Evolutionary conservation across 1,140 invertebrate species (phyloP).

Genomic region (Drosophila takahashii): DNA sequence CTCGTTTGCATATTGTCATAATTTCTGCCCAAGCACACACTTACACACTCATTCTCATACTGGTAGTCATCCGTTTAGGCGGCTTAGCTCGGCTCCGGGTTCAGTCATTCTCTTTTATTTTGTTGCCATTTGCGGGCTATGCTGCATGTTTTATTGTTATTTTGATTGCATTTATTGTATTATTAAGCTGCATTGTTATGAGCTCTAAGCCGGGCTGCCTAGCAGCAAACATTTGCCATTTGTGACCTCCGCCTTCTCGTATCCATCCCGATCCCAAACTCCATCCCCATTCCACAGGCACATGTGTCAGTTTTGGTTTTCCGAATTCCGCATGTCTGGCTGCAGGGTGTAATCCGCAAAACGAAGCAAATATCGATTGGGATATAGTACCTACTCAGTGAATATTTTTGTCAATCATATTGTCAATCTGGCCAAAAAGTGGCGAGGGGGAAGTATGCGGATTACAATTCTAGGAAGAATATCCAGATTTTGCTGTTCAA

Average conservation of each 20-base stretch:
- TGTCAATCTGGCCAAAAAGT: background rate
- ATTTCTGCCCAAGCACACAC: conserved; percentile 59
- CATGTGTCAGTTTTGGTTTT: conserved; percentile 11
- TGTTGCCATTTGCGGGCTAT: conserved; percentile 74
- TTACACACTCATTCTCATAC: conserved; percentile 18
- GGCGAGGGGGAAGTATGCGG: conserved; percentile 4
- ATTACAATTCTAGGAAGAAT: conserved; percentile 15
- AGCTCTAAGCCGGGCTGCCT: conserved; percentile 58
- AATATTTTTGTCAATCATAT: conserved; percentile 43
- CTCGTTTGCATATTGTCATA: conserved; percentile 83
- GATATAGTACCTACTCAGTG: conserved; percentile 18
- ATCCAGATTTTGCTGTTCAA: conserved; percentile 1
- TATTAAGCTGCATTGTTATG: conserved; percentile 83
- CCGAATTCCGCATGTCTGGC: conserved; percentile 22
- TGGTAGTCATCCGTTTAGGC: conserved; percentile 62
- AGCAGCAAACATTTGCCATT: conserved; percentile 53
- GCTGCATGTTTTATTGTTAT: conserved; percentile 84
- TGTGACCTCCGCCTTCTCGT: conserved; percentile 8
- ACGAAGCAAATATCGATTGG: conserved; percentile 38
- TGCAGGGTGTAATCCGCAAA: conserved; percentile 27
- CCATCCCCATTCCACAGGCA: background rate
- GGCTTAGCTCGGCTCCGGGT: conserved; percentile 38
- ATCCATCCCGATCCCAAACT: background rate
- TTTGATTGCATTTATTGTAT: conserved; percentile 84
- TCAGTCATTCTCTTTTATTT: conserved; percentile 62